A percentile compares a stretch with the other conserved stretches of the same genome.
Evolutionary conservation across 2,113 vertebrate species (phyloP).

Genomic region (Trogon surrucura): DNA sequence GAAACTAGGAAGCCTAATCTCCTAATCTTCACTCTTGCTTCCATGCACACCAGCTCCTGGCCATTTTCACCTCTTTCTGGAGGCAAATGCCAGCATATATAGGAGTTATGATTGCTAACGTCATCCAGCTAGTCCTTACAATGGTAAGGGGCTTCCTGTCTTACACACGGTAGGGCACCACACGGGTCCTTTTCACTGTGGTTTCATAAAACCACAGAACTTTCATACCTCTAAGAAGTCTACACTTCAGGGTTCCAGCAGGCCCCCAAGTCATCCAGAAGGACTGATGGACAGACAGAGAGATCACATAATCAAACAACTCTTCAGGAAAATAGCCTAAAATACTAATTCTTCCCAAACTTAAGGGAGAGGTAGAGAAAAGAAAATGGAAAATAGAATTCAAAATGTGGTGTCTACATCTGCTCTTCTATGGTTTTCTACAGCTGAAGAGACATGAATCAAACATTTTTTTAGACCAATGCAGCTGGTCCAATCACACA

Average conservation of each 20-base stretch:
- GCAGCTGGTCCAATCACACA: neutral
- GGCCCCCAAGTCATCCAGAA: neutral
- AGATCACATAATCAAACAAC: fast-evolving
- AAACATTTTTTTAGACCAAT: neutral
- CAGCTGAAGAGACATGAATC: neutral
- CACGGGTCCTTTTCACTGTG: neutral
- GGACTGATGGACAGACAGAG: neutral
- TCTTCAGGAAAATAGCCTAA: neutral
- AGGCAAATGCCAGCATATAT: neutral
- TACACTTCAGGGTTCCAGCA: neutral
- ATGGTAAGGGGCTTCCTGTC: neutral
- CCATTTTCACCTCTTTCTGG: neutral
- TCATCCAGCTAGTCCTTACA: neutral
- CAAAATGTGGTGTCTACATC: neutral
- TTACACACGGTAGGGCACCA: fast-evolving
- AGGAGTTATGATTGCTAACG: neutral
- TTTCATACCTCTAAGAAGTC: neutral
- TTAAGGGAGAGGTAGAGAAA: neutral
- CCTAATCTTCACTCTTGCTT: fast-evolving
- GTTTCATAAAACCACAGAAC: neutral
- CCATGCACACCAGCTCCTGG: neutral
- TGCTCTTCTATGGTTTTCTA: neutral
- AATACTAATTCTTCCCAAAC: neutral
- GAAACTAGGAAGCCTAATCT: neutral
- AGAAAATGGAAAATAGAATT: neutral